Conservation (phyloP, 1,140 invertebrate genomes). For the Arctopsyche grandis region DNA sequence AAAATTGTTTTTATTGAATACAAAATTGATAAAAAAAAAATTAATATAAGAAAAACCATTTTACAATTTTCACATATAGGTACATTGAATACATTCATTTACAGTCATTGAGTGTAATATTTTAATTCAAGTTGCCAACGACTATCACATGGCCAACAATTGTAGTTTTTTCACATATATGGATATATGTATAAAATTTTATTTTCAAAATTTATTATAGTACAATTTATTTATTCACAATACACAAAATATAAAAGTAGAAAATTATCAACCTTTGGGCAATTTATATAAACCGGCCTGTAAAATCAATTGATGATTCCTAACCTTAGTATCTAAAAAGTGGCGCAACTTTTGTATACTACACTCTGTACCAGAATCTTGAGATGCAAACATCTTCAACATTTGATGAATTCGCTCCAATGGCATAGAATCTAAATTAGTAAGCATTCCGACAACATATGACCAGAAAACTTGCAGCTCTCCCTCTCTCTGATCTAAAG, state of each 20-base stretch:
- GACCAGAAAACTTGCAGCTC: slow-evolving; percentile 97
- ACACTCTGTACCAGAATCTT: slow-evolving; percentile 88
- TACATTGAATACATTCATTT: too few species aligned
- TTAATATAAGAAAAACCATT: too few species aligned
- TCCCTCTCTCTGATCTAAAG: slow-evolving; percentile 91
- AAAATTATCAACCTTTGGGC: slow-evolving; percentile 70
- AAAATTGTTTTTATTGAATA: too few species aligned
- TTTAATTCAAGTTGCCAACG: too few species aligned
- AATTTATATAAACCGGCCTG: slow-evolving; percentile 88
- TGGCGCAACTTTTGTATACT: slow-evolving; percentile 86
- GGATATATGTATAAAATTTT: background rate
- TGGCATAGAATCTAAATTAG: slow-evolving; percentile 92
- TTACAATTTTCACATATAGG: too few species aligned
- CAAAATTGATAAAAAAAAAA: too few species aligned
- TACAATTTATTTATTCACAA: background rate
- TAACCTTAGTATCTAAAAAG: slow-evolving; percentile 93
- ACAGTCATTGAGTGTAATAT: too few species aligned
- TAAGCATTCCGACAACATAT: slow-evolving; percentile 96
- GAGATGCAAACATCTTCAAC: slow-evolving; percentile 94
- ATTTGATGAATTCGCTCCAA: slow-evolving; percentile 96
- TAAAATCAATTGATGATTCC: slow-evolving; percentile 87
- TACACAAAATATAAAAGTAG: slow-evolving; percentile 16
- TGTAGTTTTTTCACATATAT: too few species aligned
- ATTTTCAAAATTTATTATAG: background rate
- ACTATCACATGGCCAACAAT: too few species aligned